Conservation (phyloP, 2,113 vertebrate species). For the Rhabdornis inornatus region DNA sequence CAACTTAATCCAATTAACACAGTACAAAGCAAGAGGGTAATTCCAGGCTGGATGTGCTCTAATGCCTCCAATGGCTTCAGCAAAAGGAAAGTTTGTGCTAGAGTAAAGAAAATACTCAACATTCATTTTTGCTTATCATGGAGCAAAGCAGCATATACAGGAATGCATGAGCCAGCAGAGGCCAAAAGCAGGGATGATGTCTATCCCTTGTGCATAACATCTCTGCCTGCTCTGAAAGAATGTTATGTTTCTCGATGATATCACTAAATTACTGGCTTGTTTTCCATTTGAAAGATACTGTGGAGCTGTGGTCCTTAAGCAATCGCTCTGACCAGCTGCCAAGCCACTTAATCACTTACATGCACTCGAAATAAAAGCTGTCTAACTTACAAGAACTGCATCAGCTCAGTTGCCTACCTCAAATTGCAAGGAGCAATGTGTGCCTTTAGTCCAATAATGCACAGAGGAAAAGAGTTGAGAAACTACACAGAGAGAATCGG, state of each 20-base stretch:
- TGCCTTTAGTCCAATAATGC: neutral
- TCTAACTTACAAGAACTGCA: neutral
- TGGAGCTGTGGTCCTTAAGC: neutral
- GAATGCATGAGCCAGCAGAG: neutral
- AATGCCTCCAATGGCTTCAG: neutral
- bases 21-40: neutral
- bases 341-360: constrained; percentile 45
- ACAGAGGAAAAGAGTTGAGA: neutral
- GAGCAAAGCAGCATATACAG: neutral
- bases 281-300: constrained; percentile 56
- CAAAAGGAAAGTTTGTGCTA: neutral
- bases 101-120: constrained; percentile 12
- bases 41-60: neutral
- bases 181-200: constrained; percentile 15
- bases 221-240: constrained; percentile 31
- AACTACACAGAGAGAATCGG: neutral
- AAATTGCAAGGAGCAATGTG: neutral
- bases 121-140: neutral
- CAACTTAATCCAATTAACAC: constrained; percentile 17
- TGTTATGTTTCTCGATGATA: constrained; percentile 19
- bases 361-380: constrained; percentile 5
- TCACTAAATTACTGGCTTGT: constrained; percentile 35
- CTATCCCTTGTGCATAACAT: neutral
- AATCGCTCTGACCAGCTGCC: constrained; percentile 27
- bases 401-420: neutral